These are phyloP conservation scores for Nemurella pictetii DNA, from an alignment of 2,888 invertebrate species.

Conservation along the genomic window DNA sequence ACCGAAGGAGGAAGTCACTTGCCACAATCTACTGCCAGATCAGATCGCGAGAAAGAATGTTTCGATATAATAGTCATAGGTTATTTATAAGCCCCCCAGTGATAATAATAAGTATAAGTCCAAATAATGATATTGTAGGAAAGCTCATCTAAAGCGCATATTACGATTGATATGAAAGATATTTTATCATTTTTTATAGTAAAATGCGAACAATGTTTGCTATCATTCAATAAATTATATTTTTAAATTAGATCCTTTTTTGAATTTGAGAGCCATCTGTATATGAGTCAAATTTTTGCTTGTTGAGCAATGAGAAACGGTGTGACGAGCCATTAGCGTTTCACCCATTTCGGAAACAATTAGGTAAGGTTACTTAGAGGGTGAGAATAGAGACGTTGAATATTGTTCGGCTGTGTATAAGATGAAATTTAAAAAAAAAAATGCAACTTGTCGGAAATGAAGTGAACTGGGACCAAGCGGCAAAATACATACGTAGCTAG, in stretches of 20 bases:
- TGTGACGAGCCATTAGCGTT: neutral
- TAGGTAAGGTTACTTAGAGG: neutral
- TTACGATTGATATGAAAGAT: neutral
- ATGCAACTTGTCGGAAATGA: no score
- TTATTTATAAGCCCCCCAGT: conserved; percentile 17
- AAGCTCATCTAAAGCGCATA: neutral
- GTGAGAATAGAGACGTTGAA: neutral
- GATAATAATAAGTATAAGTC: conserved; percentile 8
- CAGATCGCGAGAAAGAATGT: neutral
- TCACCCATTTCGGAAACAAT: neutral
- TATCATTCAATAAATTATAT: neutral
- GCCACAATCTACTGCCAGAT: neutral
- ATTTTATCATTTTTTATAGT: neutral
- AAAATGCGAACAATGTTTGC: no score
- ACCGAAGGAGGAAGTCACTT: neutral
- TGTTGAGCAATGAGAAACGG: neutral
- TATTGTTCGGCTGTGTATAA: neutral
- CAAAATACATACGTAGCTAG: no score
- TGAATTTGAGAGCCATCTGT: neutral
- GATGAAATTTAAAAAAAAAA: neutral
- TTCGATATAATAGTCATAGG: conserved; percentile 4
- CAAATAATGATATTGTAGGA: conserved; percentile 11
- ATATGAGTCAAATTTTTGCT: neutral
- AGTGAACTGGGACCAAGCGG: no score
- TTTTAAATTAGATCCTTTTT: neutral